Evolutionary conservation across 92 coral and sea anemone species (phyloP).

Genomic region (Nematostella vectensis): DNA sequence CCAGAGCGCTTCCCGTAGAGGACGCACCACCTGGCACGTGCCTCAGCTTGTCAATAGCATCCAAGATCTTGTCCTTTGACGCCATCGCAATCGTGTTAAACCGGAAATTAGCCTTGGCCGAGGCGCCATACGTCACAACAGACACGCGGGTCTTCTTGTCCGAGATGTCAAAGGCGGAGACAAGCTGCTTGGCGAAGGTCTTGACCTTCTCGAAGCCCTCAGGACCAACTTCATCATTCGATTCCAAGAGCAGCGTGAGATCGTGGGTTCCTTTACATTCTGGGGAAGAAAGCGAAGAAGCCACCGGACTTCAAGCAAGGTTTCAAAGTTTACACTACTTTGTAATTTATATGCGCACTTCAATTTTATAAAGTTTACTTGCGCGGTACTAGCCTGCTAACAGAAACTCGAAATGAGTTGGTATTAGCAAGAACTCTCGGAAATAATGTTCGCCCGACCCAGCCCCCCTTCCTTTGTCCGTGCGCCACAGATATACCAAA

Average conservation of each 20-base stretch:
- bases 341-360: no score
- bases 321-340: no score
- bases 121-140: conserved; percentile 28
- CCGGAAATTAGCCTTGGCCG: conserved; percentile 17
- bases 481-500: no score
- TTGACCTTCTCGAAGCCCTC: conserved; percentile 39
- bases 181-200: conserved; percentile 41
- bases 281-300: conserved; percentile 1
- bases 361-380: no score
- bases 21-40: conserved; percentile 18
- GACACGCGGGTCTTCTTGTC: conserved; percentile 35
- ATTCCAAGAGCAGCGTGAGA: conserved; percentile 44
- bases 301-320: no score
- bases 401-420: no score
- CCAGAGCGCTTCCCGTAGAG: conserved; percentile 11
- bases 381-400: no score
- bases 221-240: conserved; percentile 32
- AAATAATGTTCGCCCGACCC: no score
- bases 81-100: conserved; percentile 34
- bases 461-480: no score
- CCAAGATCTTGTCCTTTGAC: neutral
- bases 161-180: conserved; percentile 33
- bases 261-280: conserved; percentile 48
- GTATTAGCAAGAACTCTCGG: no score
- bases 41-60: conserved; percentile 8